Percentiles rank a stretch among this genome's conserved stretches.
These are phyloP conservation scores for Nylanderia fulva DNA, from an alignment of 1,140 invertebrate species.

Conservation along the genomic window DNA sequence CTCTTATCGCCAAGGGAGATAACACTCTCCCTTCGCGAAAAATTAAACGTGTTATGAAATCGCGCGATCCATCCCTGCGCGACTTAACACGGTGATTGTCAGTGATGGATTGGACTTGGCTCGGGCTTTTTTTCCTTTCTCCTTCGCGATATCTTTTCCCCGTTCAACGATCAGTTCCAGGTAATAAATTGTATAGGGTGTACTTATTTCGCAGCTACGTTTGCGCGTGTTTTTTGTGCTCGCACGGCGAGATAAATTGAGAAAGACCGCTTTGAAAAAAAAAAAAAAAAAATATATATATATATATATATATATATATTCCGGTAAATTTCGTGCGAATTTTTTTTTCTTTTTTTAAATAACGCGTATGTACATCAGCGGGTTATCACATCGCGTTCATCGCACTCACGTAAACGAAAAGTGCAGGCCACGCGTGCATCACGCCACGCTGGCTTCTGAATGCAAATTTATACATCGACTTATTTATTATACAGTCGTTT, in stretches of 20 bases:
- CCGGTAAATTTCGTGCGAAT: too few species aligned
- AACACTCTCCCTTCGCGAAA: conserved; percentile 43
- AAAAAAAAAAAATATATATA: conserved; percentile 7
- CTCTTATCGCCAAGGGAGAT: conserved; percentile 36
- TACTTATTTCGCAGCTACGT: not conserved
- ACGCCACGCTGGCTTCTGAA: conserved; percentile 46
- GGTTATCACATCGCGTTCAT: conserved; percentile 18
- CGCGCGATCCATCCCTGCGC: conserved; percentile 21
- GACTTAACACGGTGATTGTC: conserved; percentile 29
- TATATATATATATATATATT: too few species aligned
- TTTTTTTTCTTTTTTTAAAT: too few species aligned
- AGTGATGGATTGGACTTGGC: conserved; percentile 35
- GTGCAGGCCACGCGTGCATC: conserved; percentile 36
- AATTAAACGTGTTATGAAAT: conserved; percentile 53
- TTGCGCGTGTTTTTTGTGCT: not conserved
- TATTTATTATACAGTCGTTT: conserved; percentile 47
- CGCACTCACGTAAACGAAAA: conserved; percentile 9
- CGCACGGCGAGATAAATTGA: not conserved
- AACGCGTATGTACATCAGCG: not conserved
- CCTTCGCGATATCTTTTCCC: conserved; percentile 3
- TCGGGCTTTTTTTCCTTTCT: conserved; percentile 22
- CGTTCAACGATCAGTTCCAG: conserved; percentile 1
- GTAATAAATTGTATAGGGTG: conserved; percentile 1
- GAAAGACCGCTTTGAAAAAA: not conserved
- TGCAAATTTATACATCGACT: conserved; percentile 41